phyloP scores from a whole-genome alignment of 2,888 invertebrate species.

The Lamproptera curius region DNA sequence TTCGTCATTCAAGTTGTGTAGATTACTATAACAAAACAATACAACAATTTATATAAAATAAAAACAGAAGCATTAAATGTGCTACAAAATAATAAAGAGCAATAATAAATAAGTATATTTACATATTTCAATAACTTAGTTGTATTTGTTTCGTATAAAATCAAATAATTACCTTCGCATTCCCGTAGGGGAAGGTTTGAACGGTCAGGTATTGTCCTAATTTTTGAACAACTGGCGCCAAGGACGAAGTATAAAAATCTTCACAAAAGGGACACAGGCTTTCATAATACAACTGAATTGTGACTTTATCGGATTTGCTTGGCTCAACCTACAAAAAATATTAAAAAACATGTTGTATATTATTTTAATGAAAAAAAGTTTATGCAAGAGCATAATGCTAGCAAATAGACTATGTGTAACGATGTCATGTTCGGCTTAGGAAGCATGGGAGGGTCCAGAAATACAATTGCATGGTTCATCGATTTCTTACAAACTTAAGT shows the following conservation, averaged over 20 bases:
- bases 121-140: no score
- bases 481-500: not conserved
- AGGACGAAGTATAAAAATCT: constrained; percentile 24
- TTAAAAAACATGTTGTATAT: not conserved
- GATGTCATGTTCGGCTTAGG: not conserved
- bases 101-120: no score
- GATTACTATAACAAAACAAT: no score
- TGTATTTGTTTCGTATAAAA: no score
- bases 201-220: constrained; percentile 29
- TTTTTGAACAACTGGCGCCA: constrained; percentile 24
- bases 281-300: constrained; percentile 40
- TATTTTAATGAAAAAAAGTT: not conserved
- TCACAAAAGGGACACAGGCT: constrained; percentile 34
- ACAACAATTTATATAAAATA: no score
- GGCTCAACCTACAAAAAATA: constrained; percentile 8
- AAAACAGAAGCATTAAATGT: no score
- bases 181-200: constrained; percentile 38
- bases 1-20: no score
- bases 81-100: no score
- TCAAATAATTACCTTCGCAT: constrained; percentile 33
- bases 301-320: constrained; percentile 20
- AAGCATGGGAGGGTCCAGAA: not conserved
- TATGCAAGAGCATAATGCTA: not conserved
- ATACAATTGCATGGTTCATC: not conserved
- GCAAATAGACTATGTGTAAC: not conserved